Evolutionary conservation across 2,797 vertebrate species (phyloP), one percentile per base, ranked within the genome.

Genomic region (Pelobates cultripes): DNA sequence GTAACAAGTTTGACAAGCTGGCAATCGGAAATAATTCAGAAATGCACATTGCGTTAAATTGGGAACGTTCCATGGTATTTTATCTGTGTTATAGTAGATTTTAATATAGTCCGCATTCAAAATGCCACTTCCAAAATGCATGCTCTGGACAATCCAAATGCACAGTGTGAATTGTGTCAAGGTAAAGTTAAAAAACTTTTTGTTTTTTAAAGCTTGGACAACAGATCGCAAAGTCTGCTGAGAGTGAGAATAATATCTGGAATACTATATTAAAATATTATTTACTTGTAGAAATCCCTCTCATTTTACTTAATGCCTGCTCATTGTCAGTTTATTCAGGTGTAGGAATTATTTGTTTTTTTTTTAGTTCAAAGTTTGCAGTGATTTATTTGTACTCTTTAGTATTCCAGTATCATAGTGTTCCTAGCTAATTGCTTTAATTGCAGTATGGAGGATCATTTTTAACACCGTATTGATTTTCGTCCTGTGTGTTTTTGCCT

Each of bases 351-450:
- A 64, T 64, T 14, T 5, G 47, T 1, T 2, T 2, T 51, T 51
- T 51, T 51, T 51, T 51, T 51, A 51, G 5, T 5, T 51, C 5
- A 51, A 10, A 51, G 47, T 6, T 77, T 17, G 66, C 43, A 28
- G 44, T 17, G 45, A n/a, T 51, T 9, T 71, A 51, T 4, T 51
- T 40, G 15, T 53, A 17, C 82, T 84, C 9, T 83, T 81, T 66
- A 63, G 51, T 66, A 75, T 17, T 42, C 67, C 76, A 70, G 40
- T 44, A 70, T 80, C 84, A 85, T 51, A 41, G 43, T 41, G 40
- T 4, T 28, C 70, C 5, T n/a, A 44, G 80, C 68, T 77, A 79
- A 81, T 77, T 73, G 51, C 70, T 88, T 86, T 88, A 87, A 84
- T 6, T 88, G 73, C 72, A 78, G 55, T 67, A 8, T 76, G 28